Conservation (phyloP, 2,113 vertebrate species). For the Paratilapia polleni region DNA sequence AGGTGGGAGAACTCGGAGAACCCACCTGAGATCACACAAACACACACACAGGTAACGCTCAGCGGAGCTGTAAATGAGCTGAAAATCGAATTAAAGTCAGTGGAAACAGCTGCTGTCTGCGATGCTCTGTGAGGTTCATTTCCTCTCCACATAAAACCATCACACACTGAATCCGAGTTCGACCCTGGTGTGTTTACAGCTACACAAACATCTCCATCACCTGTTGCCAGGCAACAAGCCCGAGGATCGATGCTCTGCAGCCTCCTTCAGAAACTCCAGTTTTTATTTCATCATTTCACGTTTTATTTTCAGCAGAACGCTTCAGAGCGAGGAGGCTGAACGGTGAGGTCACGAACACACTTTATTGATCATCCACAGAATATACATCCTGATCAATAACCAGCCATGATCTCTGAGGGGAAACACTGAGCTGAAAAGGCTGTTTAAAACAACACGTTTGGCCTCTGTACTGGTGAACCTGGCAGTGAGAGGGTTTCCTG, state of each 20-base stretch:
- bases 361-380: neutral
- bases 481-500: too few species aligned
- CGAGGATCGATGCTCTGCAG: neutral
- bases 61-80: too few species aligned
- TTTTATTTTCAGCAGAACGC: neutral
- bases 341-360: neutral
- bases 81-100: too few species aligned
- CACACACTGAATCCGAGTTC: neutral
- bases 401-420: too few species aligned
- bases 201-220: neutral
- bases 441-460: too few species aligned
- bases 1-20: slow-evolving; percentile 90
- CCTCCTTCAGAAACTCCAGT: neutral
- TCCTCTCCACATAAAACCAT: neutral
- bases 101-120: too few species aligned
- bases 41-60: neutral
- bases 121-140: neutral
- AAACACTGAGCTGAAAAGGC: too few species aligned
- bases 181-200: neutral
- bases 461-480: too few species aligned
- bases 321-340: neutral
- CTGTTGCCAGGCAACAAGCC: slow-evolving; percentile 43
- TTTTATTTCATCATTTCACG: neutral
- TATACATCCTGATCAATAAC: neutral
- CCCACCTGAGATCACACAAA: slow-evolving; percentile 81